These are phyloP conservation scores for Sebastes elongatus DNA, from an alignment of 2,797 vertebrate species.

Conservation along the genomic window DNA sequence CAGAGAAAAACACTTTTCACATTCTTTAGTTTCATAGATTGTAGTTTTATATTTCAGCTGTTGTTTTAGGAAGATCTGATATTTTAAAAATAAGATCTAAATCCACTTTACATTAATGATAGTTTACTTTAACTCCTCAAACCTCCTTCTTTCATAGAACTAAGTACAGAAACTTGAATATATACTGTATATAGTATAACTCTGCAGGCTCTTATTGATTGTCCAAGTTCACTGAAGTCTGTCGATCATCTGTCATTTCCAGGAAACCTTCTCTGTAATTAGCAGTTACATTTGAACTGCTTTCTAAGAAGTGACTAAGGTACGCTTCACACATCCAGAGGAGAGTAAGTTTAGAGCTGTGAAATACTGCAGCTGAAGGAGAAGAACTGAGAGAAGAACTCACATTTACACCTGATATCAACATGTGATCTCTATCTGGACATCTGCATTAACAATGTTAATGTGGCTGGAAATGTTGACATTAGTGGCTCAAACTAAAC, in stretches of 20 bases:
- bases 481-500: no score
- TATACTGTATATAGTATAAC: not conserved
- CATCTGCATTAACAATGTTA: not conserved
- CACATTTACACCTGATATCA: not conserved
- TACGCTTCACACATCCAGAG: not conserved
- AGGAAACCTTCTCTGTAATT: not conserved
- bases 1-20: not conserved
- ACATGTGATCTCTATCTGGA: not conserved
- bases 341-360: not conserved
- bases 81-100: no score
- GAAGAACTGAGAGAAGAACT: not conserved
- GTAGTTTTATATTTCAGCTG: no score
- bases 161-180: no score
- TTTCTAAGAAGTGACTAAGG: not conserved
- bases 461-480: no score
- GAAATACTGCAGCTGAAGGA: slow-evolving; percentile 18
- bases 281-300: not conserved
- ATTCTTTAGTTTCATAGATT: no score
- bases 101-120: not conserved
- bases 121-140: not conserved
- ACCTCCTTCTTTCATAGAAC: no score
- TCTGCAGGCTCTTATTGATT: not conserved
- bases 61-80: no score
- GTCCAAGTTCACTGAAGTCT: not conserved
- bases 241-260: not conserved